Conservation (phyloP, 2,888 invertebrate species). For the Amorpha juglandis region DNA sequence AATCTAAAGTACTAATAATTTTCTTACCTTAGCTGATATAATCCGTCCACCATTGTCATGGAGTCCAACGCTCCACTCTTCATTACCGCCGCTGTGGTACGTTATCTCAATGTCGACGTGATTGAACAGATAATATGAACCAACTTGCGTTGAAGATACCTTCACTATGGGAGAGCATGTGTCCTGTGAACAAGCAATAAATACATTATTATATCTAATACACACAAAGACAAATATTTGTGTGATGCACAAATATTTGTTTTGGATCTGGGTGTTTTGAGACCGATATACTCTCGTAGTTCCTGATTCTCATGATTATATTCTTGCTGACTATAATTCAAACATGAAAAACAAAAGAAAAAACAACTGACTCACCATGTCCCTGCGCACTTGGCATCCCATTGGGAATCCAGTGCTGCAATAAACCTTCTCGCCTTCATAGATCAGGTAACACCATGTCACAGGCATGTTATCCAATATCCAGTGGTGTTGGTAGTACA, state of each 20-base stretch:
- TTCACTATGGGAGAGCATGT: conserved; percentile 84
- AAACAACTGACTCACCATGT: conserved; percentile 64
- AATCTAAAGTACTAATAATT: no score
- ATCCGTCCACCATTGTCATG: conserved; percentile 94
- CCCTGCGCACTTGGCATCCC: conserved; percentile 93
- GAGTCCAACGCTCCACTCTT: conserved; percentile 94
- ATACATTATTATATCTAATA: no score
- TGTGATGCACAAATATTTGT: no score
- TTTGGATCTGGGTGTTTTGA: no score
- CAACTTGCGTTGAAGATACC: conserved; percentile 84
- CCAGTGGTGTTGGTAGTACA: conserved; percentile 99
- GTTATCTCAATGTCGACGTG: conserved; percentile 97
- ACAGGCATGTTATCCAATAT: conserved; percentile 99
- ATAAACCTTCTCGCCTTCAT: conserved; percentile 88
- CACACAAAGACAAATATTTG: no score
- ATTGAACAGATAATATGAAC: conserved; percentile 97
- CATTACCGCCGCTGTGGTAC: conserved; percentile 94
- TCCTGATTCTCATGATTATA: no score
- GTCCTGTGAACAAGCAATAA: conserved; percentile 56
- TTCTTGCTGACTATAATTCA: no score
- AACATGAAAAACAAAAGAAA: no score
- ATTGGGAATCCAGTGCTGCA: conserved; percentile 99
- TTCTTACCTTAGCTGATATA: conserved; percentile 88
- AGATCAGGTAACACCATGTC: conserved; percentile 96
- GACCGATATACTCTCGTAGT: no score